phyloP scores from a whole-genome alignment of 2,113 vertebrate genomes.

The Pterocles orientalis region DNA sequence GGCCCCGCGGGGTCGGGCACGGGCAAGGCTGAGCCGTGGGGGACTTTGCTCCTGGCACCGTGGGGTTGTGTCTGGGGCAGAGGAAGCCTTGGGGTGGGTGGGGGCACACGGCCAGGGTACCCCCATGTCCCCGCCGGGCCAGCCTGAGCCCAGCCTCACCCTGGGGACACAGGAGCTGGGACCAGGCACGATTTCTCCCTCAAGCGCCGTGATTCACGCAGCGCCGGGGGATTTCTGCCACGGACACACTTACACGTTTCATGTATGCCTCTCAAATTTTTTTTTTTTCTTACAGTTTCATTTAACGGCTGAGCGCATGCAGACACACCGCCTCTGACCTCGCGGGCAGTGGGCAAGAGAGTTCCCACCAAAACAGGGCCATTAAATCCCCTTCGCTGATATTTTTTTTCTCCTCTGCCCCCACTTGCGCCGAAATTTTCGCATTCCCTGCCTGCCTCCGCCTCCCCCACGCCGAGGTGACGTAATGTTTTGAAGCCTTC shows the following conservation, averaged over 20 bases:
- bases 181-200: neutral
- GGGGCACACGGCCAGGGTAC: neutral
- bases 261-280: neutral
- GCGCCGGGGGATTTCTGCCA: constrained; percentile 18
- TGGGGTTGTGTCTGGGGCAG: accelerated
- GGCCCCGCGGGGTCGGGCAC: neutral
- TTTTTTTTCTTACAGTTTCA: constrained; percentile 39
- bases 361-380: constrained; percentile 60
- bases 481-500: constrained; percentile 53
- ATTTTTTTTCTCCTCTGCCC: constrained; percentile 51
- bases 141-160: neutral
- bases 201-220: neutral
- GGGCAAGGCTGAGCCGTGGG: accelerated
- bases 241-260: neutral
- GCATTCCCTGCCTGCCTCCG: constrained; percentile 9
- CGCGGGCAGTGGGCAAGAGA: constrained; percentile 27
- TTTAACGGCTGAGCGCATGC: constrained; percentile 56
- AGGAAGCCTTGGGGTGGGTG: neutral
- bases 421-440: constrained; percentile 1
- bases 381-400: constrained; percentile 35
- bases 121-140: accelerated
- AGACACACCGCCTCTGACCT: constrained; percentile 61
- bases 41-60: neutral
- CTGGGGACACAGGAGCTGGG: too few relatives aligned
- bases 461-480: constrained; percentile 59